Conservation (phyloP, 2,888 invertebrate species). For the Nephrotoma flavescens region DNA sequence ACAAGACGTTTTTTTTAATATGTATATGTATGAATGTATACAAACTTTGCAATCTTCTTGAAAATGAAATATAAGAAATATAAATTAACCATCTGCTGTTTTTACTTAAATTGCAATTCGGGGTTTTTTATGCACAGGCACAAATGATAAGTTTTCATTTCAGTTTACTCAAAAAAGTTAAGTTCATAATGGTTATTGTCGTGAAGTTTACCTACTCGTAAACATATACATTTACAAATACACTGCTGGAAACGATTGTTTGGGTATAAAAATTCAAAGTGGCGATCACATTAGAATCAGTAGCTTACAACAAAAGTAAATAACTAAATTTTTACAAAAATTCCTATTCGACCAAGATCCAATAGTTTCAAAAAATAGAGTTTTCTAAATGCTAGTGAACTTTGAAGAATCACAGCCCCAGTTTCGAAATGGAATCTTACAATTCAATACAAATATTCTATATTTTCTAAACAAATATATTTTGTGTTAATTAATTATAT, state of each 20-base stretch:
- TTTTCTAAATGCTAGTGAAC: too few relatives aligned
- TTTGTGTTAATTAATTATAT: too few relatives aligned
- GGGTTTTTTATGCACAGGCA: background rate
- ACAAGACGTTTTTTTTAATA: background rate
- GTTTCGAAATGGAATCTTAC: too few relatives aligned
- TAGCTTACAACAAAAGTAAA: too few relatives aligned
- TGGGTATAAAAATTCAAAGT: background rate
- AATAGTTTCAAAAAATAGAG: too few relatives aligned
- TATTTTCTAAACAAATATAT: too few relatives aligned
- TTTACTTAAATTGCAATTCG: background rate
- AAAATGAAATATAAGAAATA: background rate
- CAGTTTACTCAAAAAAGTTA: background rate
- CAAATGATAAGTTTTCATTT: background rate
- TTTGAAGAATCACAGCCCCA: too few relatives aligned
- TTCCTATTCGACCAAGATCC: too few relatives aligned
- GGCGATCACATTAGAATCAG: too few relatives aligned
- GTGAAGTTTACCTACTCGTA: background rate
- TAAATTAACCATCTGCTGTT: background rate
- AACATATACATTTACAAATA: background rate
- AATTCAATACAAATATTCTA: too few relatives aligned
- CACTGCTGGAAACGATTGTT: background rate
- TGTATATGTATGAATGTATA: background rate
- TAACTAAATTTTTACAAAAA: too few relatives aligned
- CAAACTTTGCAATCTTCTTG: background rate
- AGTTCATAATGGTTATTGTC: background rate